phyloP scores from a whole-genome alignment of 1,140 invertebrate species.

The Oryctes rhinoceros region DNA sequence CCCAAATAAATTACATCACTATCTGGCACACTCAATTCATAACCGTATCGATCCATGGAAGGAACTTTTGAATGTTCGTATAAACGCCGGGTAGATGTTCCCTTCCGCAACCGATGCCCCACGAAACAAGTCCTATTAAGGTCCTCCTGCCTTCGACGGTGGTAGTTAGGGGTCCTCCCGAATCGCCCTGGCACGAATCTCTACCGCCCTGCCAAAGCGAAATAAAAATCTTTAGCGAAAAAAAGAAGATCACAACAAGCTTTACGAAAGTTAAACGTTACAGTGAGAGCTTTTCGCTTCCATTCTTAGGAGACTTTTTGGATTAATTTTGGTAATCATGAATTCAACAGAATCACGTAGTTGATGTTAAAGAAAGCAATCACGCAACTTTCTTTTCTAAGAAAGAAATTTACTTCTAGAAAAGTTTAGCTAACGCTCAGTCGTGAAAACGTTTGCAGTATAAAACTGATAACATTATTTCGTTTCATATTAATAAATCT shows the following conservation, averaged over 20 bases:
- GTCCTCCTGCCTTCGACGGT: constrained; percentile 83
- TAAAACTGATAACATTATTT: no score
- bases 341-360: neutral
- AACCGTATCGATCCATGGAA: constrained; percentile 89
- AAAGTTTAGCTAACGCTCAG: no score
- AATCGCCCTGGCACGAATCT: constrained; percentile 82
- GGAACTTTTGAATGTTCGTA: constrained; percentile 91
- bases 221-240: neutral
- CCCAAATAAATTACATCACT: constrained; percentile 21
- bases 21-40: constrained; percentile 63
- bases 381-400: neutral
- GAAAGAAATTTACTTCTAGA: no score
- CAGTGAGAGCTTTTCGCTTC: neutral
- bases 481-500: no score
- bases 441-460: no score
- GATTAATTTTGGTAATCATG: constrained; percentile 2
- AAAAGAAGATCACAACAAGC: neutral
- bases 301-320: neutral
- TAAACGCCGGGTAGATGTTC: constrained; percentile 91
- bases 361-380: neutral
- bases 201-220: constrained; percentile 66
- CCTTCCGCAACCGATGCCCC: constrained; percentile 90
- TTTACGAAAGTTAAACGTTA: neutral
- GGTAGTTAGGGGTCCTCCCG: constrained; percentile 83
- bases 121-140: constrained; percentile 87